A percentile compares a stretch with the other conserved stretches of the same genome.
These are phyloP conservation scores for Diprion similis DNA, from an alignment of 1,140 invertebrate genomes.

Conservation along the genomic window DNA sequence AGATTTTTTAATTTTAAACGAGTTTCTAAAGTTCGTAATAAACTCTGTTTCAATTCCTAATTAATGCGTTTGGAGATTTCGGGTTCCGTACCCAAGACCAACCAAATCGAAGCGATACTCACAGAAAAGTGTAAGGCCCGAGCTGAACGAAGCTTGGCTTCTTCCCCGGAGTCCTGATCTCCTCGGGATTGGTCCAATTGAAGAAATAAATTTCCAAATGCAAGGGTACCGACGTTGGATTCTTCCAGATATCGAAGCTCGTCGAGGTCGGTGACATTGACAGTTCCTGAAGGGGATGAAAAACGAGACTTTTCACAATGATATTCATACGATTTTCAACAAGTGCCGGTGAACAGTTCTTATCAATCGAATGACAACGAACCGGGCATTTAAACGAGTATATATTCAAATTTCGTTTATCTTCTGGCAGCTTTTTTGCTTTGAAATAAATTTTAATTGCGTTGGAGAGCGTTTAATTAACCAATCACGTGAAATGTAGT, in stretches of 20 bases:
- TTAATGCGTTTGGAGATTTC: neutral
- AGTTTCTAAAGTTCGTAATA: neutral
- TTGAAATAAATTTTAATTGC: no score
- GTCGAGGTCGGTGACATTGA: slow-evolving; percentile 47
- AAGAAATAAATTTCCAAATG: slow-evolving; percentile 65
- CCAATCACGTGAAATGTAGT: no score
- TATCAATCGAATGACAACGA: neutral
- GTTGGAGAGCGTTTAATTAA: no score
- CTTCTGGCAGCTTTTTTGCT: no score
- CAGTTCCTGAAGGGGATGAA: slow-evolving; percentile 42
- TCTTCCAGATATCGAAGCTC: slow-evolving; percentile 61
- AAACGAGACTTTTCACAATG: neutral
- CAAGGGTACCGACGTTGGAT: slow-evolving; percentile 58
- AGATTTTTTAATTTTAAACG: slow-evolving; percentile 27
- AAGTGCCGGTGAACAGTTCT: neutral
- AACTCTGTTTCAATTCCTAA: slow-evolving; percentile 8
- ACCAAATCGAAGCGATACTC: slow-evolving; percentile 33
- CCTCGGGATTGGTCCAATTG: slow-evolving; percentile 67
- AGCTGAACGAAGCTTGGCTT: slow-evolving; percentile 66
- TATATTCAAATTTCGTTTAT: no score
- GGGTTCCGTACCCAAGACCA: neutral
- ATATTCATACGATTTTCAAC: neutral
- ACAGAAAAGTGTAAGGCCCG: slow-evolving; percentile 76
- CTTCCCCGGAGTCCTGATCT: slow-evolving; percentile 43
- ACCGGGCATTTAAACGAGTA: neutral